Base-by-base conservation (phyloP, 2,888 invertebrate species). In the Chaetogeoica ovagalla region DNA sequence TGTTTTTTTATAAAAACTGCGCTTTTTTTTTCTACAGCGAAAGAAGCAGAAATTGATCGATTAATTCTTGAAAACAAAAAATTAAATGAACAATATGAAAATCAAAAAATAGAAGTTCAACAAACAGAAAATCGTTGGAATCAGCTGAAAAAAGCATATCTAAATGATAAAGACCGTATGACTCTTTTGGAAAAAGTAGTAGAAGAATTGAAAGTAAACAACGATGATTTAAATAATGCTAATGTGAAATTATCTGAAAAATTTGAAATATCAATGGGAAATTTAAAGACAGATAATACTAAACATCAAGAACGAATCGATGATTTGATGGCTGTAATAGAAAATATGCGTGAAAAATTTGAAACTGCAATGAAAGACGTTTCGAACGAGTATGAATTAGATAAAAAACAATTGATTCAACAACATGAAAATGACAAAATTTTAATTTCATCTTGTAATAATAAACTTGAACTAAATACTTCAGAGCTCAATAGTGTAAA, bases 151-250 rank as follows among this genome's bases (percentile, higher is more conserved):
- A 63, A 79, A 57, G 79, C 79, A 30, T 79, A 79, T 8, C 23
- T 71, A 6, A 79, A 71, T 43, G 79, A 79, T 63, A 79, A 71
- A 71, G 63, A 65, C 17, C 70, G 71, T 19, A 63, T 70, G 69
- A 23, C 65, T 4, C 21, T 71, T 43, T 63, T 83, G 9, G 82
- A 82, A 66, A 82, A 82, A 23, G 83, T 83, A 37, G 82, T 83
- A 59, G 81, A 83, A 65, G 81, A 73, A 39, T 60, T 83, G 21
- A 81, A 83, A 43, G 82, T 81, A n/a, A 83, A 82, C 48, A 66
- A 83, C 30, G 81, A 75, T 63, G 83, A 84, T 43, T 82, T 83
- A 11, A 83, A 82, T 77, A 82, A 82, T n/a, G 60, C 81, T 8
- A 83, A 81, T 82, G 37, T 69, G 21, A 82, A 82, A 59, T 68